Evolutionary conservation across 2,113 vertebrate genomes (phyloP).

Genomic region (Sylvia atricapilla): DNA sequence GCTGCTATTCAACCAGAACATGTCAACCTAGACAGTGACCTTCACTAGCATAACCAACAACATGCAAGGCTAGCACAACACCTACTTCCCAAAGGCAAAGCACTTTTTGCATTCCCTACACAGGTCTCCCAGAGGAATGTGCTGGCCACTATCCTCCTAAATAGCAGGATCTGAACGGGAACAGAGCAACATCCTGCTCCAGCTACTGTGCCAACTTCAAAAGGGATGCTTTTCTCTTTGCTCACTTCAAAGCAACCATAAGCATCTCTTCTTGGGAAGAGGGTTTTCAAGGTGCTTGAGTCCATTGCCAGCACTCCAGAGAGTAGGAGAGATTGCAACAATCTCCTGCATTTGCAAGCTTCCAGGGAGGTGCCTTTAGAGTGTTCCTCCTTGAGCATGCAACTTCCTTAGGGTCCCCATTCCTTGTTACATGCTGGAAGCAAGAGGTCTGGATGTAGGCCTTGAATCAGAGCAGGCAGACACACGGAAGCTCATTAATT

Average conservation of each 20-base stretch:
- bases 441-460: not conserved
- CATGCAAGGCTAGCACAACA: not conserved
- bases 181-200: not conserved
- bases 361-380: not conserved
- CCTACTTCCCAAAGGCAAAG: not conserved
- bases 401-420: not conserved
- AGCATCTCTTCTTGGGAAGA: not conserved
- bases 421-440: not conserved
- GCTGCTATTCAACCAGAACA: not conserved
- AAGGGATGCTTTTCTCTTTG: not conserved
- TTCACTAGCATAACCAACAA: not conserved
- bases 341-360: not conserved
- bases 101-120: not conserved
- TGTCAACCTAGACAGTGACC: not conserved
- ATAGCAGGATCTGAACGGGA: not conserved
- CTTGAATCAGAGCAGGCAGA: not conserved
- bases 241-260: not conserved
- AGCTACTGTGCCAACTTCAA: not conserved
- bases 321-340: not conserved
- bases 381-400: not conserved
- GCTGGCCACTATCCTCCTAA: not conserved
- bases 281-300: not conserved
- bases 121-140: not conserved
- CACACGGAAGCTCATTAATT: not conserved
- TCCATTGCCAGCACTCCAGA: not conserved